Conservation (phyloP, 2,888 invertebrate species). For the Caenorhabditis afra region DNA sequence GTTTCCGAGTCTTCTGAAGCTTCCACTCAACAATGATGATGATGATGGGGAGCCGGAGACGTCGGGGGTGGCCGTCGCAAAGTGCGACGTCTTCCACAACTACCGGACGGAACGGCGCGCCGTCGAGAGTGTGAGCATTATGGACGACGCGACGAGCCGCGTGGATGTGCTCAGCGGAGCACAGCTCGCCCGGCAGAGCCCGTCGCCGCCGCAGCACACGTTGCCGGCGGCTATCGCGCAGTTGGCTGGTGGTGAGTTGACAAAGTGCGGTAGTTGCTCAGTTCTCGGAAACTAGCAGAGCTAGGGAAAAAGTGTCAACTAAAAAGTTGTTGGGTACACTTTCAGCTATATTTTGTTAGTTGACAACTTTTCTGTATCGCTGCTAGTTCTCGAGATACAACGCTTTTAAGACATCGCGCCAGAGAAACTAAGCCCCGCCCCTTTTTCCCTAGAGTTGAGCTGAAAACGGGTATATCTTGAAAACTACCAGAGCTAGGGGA, state of each 20-base stretch:
- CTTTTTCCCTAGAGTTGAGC: too few relatives aligned
- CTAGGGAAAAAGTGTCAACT: too few relatives aligned
- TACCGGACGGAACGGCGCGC: slow-evolving; percentile 59
- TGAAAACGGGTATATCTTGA: too few relatives aligned
- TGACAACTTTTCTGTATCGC: too few relatives aligned
- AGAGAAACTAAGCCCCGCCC: too few relatives aligned
- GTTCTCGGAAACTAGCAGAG: too few relatives aligned
- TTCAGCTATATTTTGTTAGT: too few relatives aligned
- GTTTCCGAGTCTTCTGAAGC: slow-evolving; percentile 36
- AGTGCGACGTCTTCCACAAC: slow-evolving; percentile 63
- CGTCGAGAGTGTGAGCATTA: slow-evolving; percentile 62
- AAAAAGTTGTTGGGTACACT: too few relatives aligned
- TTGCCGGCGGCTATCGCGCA: background rate
- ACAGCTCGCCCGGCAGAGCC: slow-evolving; percentile 36
- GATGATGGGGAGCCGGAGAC: slow-evolving; percentile 10
- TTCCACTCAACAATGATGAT: background rate
- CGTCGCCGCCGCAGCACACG: slow-evolving; percentile 30
- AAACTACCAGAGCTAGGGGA: too few relatives aligned
- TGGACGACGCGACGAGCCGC: slow-evolving; percentile 65
- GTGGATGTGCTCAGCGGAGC: slow-evolving; percentile 67
- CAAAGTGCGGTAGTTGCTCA: too few relatives aligned
- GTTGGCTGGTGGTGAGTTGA: slow-evolving; percentile 14
- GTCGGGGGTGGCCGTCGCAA: slow-evolving; percentile 33
- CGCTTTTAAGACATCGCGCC: too few relatives aligned
- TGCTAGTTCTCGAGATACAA: too few relatives aligned